A percentile compares a stretch with the other conserved stretches of the same genome.
These are phyloP conservation scores for Agelas oroides DNA, from an alignment of 37 sponge, comb jelly and placozoan species.

Conservation along the genomic window DNA sequence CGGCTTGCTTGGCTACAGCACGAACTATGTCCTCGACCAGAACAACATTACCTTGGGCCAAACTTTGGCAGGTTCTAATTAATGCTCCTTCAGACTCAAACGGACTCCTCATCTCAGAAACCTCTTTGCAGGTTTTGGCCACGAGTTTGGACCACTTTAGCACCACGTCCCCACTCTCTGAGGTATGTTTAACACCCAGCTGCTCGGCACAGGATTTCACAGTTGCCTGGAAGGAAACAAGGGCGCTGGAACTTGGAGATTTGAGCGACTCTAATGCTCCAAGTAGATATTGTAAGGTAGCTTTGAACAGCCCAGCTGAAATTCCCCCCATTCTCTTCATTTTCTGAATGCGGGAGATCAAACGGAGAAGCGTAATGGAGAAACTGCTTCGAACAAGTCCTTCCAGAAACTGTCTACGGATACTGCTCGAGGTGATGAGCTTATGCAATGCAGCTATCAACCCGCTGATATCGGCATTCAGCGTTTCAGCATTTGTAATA, in stretches of 20 bases:
- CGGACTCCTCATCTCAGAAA: not conserved
- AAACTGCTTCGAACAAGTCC: conserved; percentile 5
- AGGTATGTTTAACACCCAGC: conserved; percentile 3
- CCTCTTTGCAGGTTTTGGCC: not conserved
- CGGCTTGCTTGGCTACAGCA: conserved; percentile 20
- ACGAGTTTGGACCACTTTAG: not conserved
- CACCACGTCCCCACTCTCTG: conserved; percentile 1
- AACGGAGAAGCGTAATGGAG: conserved; percentile 8
- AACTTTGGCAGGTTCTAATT: not conserved
- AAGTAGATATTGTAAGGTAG: not conserved
- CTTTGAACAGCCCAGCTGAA: not conserved
- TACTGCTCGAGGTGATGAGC: not conserved
- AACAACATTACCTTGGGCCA: not conserved
- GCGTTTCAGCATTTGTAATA: too few relatives aligned
- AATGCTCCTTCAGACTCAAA: conserved; percentile 14
- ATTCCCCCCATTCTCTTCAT: not conserved
- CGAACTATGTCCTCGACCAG: conserved; percentile 23
- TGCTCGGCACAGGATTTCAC: conserved; percentile 22
- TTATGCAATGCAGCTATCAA: not conserved
- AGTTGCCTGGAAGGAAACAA: not conserved
- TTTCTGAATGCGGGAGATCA: conserved; percentile 5
- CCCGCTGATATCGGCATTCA: not conserved
- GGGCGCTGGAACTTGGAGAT: not conserved
- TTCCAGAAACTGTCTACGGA: conserved; percentile 11
- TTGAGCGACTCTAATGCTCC: not conserved